These are phyloP conservation scores for Drosophila ogumai DNA, from an alignment of 1,140 invertebrate species.

Conservation along the genomic window DNA sequence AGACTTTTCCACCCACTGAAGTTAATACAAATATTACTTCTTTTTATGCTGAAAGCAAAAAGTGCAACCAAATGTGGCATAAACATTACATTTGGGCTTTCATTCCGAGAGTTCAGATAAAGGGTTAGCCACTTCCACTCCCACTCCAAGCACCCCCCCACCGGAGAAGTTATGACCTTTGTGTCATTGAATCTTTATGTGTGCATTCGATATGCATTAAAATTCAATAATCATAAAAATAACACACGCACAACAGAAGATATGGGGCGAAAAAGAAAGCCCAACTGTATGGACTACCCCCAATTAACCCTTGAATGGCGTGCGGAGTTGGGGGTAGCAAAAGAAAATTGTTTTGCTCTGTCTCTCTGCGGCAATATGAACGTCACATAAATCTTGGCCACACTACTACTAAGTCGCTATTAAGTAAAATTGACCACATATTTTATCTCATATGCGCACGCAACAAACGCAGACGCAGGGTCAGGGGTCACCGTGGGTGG, in stretches of 20 bases:
- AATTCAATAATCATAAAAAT: conserved; percentile 82
- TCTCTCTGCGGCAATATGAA: conserved; percentile 69
- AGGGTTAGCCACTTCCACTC: conserved; percentile 28
- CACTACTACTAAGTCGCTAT: conserved; percentile 83
- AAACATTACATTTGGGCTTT: conserved; percentile 54
- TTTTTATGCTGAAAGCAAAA: conserved; percentile 68
- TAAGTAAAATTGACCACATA: conserved; percentile 83
- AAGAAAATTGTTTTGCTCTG: conserved; percentile 35
- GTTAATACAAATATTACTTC: conserved; percentile 57
- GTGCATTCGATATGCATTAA: conserved; percentile 77
- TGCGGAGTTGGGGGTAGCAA: conserved; percentile 9
- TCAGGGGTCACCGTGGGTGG: conserved; percentile 2
- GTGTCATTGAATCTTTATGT: conserved; percentile 76
- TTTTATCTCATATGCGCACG: conserved; percentile 77
- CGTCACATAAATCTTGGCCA: conserved; percentile 80
- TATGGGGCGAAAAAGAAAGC: conserved; percentile 1
- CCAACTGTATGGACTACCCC: conserved; percentile 1
- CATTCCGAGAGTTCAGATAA: conserved; percentile 26
- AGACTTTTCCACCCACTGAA: conserved; percentile 9
- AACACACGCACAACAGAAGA: conserved; percentile 51
- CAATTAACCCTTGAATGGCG: conserved; percentile 67
- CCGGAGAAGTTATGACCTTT: conserved; percentile 49
- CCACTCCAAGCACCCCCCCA: not conserved
- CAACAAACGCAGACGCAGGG: conserved; percentile 36
- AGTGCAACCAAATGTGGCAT: conserved; percentile 69